phyloP scores from a whole-genome alignment of 1,140 invertebrate genomes.

The Magallana ariakensis region DNA sequence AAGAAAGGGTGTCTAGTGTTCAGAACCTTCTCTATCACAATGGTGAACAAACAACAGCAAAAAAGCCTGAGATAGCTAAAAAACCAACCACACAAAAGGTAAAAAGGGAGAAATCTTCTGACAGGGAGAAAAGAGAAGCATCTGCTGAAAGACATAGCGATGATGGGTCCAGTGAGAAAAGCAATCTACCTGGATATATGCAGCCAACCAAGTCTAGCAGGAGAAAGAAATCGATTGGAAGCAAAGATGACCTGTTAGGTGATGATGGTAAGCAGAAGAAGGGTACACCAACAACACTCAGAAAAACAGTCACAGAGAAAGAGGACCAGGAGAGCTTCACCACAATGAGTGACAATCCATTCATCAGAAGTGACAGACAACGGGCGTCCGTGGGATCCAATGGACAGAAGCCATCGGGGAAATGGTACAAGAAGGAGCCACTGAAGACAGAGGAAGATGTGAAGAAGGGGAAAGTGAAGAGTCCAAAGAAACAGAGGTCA shows the following conservation, averaged over 20 bases:
- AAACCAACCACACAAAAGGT: not conserved
- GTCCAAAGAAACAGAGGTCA: conserved; percentile 22
- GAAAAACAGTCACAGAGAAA: not conserved
- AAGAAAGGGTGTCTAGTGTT: not conserved
- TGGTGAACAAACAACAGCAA: conserved; percentile 13
- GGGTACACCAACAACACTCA: not conserved
- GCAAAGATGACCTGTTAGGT: not conserved
- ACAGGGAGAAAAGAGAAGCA: conserved; percentile 12
- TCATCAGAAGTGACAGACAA: conserved; percentile 44
- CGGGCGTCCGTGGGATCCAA: not conserved
- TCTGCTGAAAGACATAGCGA: not conserved
- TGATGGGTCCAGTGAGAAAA: not conserved
- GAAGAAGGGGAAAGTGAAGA: conserved; percentile 27
- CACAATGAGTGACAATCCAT: conserved; percentile 42
- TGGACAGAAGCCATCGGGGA: conserved; percentile 1
- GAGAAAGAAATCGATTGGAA: conserved; percentile 11
- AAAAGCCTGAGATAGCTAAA: not conserved
- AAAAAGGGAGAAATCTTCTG: not conserved
- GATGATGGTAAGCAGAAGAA: not conserved
- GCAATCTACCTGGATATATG: conserved; percentile 22
- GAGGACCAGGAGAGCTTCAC: conserved; percentile 37
- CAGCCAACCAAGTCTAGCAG: conserved; percentile 14
- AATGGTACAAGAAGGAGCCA: conserved; percentile 23
- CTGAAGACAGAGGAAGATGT: not conserved
- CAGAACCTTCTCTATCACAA: conserved; percentile 10